phyloP scores from a whole-genome alignment of 2,888 invertebrate genomes.

The Nephrotoma guestfalica region DNA sequence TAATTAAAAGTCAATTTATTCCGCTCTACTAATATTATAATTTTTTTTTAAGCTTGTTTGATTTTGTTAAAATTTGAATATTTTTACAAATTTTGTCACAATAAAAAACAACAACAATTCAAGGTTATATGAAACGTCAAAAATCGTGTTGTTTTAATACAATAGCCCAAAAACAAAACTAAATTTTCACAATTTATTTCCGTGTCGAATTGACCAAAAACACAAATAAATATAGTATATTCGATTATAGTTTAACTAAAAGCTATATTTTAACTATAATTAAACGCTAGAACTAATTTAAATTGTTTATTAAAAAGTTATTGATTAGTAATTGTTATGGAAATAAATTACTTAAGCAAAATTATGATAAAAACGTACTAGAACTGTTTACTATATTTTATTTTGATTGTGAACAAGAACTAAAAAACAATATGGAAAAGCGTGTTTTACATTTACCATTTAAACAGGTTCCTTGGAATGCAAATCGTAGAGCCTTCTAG shows the following conservation, averaged over 20 bases:
- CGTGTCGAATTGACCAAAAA: neutral
- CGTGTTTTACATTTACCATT: too few relatives aligned
- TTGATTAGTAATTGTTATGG: neutral
- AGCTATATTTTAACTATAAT: too few relatives aligned
- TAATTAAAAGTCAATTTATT: neutral
- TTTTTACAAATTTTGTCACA: neutral
- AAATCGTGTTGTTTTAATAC: neutral
- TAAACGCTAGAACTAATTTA: neutral
- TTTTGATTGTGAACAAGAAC: too few relatives aligned
- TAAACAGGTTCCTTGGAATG: too few relatives aligned
- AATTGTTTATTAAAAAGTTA: neutral
- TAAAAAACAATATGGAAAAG: too few relatives aligned
- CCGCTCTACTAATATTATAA: neutral
- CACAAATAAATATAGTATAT: too few relatives aligned
- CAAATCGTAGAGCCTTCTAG: too few relatives aligned
- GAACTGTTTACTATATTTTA: neutral
- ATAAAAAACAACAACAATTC: neutral
- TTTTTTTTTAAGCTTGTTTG: neutral
- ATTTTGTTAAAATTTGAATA: neutral
- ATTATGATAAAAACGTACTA: neutral
- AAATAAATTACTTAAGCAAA: neutral
- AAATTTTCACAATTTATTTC: neutral
- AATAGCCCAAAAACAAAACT: neutral
- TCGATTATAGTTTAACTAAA: too few relatives aligned
- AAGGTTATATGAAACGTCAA: slow-evolving; percentile 1